These are phyloP conservation scores for Naso thynnoides DNA, from an alignment of 2,797 vertebrate species.

Conservation along the genomic window DNA sequence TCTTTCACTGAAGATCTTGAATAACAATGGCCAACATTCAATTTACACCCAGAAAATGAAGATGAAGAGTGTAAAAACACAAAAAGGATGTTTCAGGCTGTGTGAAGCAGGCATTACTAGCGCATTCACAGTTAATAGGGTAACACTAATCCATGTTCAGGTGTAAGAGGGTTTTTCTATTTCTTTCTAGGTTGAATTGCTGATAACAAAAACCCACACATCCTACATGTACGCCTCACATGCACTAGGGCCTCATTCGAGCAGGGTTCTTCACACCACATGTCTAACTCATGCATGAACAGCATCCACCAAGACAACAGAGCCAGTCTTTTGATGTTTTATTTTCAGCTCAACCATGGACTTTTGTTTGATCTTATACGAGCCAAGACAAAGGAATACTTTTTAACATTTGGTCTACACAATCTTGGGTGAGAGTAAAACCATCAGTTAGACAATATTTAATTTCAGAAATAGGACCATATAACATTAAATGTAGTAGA, in stretches of 20 bases:
- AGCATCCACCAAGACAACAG: slow-evolving; percentile 40
- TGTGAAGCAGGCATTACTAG: slow-evolving; percentile 24
- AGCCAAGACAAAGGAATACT: slow-evolving; percentile 33
- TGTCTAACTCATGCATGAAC: slow-evolving; percentile 35
- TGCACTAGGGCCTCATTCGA: neutral
- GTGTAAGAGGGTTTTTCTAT: slow-evolving; percentile 17
- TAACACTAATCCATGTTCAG: slow-evolving; percentile 40
- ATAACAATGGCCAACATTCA: slow-evolving; percentile 55
- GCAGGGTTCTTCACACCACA: slow-evolving; percentile 5
- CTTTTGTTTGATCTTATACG: slow-evolving; percentile 27
- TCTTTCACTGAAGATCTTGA: slow-evolving; percentile 54
- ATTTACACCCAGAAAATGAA: slow-evolving; percentile 54
- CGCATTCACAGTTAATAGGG: slow-evolving; percentile 35
- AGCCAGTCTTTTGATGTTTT: slow-evolving; percentile 51
- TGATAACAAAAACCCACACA: slow-evolving; percentile 32
- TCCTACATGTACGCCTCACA: neutral
- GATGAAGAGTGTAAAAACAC: slow-evolving; percentile 37
- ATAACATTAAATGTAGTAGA: slow-evolving; percentile 35
- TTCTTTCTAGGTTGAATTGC: slow-evolving; percentile 13
- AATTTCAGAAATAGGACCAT: slow-evolving; percentile 22
- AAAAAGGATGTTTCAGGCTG: slow-evolving; percentile 29
- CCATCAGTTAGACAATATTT: slow-evolving; percentile 20
- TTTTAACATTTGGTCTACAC: slow-evolving; percentile 31
- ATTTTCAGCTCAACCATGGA: slow-evolving; percentile 61
- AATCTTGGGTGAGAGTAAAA: slow-evolving; percentile 34